A percentile compares a stretch with the other conserved stretches of the same genome.
Conservation (phyloP, 2,113 vertebrate species). For the Dryoscopus gambensis region DNA sequence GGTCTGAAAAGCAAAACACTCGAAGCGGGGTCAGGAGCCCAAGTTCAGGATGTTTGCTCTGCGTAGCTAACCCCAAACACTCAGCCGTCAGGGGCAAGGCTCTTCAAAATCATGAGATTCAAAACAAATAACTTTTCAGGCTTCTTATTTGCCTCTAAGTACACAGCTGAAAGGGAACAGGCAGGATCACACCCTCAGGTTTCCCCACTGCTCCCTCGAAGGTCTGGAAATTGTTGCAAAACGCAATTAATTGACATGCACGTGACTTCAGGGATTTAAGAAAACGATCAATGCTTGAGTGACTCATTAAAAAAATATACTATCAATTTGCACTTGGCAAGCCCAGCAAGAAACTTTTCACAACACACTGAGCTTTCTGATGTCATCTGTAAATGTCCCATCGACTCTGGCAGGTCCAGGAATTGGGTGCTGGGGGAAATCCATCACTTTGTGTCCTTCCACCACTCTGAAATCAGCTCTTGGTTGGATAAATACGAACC, state of each 20-base stretch:
- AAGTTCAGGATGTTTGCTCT: slow-evolving; percentile 53
- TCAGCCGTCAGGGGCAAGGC: background rate
- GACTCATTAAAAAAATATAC: background rate
- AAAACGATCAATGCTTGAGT: background rate
- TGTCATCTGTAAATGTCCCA: background rate
- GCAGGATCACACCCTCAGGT: background rate
- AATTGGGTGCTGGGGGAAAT: background rate
- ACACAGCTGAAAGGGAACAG: background rate
- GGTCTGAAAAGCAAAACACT: slow-evolving; percentile 65
- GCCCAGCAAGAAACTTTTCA: background rate
- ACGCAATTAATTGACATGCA: background rate
- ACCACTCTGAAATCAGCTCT: background rate
- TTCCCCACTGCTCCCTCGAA: background rate
- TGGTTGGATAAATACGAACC: background rate
- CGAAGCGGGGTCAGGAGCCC: slow-evolving; percentile 31
- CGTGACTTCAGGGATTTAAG: background rate
- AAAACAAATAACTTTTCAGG: background rate
- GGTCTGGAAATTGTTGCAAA: background rate
- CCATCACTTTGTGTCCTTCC: background rate
- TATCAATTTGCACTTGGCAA: background rate
- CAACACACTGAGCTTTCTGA: background rate
- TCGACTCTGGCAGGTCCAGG: background rate
- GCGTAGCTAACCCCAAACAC: background rate
- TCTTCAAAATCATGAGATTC: background rate
- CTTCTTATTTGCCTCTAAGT: background rate